Evolutionary conservation across 2,113 vertebrate species (phyloP).

Genomic region (Myanophis thanlyinensis): DNA sequence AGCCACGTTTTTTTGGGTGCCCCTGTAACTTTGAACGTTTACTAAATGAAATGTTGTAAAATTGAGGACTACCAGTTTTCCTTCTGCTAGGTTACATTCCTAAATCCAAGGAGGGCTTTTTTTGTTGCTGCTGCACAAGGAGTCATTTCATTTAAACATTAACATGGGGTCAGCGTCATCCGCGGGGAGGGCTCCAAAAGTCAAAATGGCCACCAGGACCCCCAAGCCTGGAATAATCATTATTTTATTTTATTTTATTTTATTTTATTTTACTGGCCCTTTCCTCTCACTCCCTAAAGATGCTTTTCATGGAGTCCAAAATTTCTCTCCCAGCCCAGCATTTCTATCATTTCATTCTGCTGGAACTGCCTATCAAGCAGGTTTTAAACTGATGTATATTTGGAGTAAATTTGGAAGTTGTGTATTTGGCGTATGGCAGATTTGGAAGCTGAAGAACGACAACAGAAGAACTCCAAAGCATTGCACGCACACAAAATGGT

Average conservation of each 20-base stretch:
- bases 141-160: neutral
- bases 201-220: neutral
- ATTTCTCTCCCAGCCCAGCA: neutral
- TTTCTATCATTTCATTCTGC: neutral
- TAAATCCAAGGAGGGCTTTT: neutral
- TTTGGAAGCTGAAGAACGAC: neutral
- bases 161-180: neutral
- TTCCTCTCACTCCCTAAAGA: neutral
- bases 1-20: too few relatives aligned
- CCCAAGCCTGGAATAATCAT: neutral
- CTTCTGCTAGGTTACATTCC: neutral
- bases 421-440: neutral
- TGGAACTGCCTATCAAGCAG: too few relatives aligned
- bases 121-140: neutral
- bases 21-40: too few relatives aligned
- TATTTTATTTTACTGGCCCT: neutral
- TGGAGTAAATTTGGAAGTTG: neutral
- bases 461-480: neutral
- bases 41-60: too few relatives aligned
- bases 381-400: neutral
- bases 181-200: neutral
- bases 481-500: neutral
- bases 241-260: neutral
- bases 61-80: neutral
- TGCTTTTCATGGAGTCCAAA: neutral